Evolutionary conservation across 1,140 invertebrate species (phyloP).

Genomic region (Heliconius melpomene): DNA sequence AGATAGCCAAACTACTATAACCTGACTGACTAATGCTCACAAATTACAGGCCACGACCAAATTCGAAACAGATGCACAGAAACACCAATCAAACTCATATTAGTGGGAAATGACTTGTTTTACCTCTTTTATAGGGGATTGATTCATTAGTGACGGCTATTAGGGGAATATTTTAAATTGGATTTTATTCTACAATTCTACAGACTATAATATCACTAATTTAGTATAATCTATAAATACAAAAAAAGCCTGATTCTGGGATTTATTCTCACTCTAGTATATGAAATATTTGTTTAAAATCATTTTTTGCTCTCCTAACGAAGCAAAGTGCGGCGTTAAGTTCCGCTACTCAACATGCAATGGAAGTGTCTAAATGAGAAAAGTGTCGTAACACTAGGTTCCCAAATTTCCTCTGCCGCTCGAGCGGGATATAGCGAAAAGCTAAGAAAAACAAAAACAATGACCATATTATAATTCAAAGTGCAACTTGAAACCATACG

Average conservation of each 20-base stretch:
- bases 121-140: constrained; percentile 34
- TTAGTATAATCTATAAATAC: no score
- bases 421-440: no score
- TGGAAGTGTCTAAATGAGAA: no score
- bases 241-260: no score
- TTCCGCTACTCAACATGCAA: no score
- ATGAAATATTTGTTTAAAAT: no score
- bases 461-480: constrained; percentile 61
- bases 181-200: not conserved
- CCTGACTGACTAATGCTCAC: constrained; percentile 43
- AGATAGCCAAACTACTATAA: constrained; percentile 15
- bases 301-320: no score
- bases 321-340: no score
- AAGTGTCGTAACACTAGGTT: no score
- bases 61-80: constrained; percentile 50
- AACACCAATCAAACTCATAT: constrained; percentile 59
- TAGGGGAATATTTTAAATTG: constrained; percentile 20
- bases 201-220: no score
- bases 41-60: constrained; percentile 47
- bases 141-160: constrained; percentile 30
- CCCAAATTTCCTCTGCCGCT: no score
- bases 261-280: no score
- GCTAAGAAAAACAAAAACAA: constrained; percentile 27
- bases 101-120: constrained; percentile 39
- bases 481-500: constrained; percentile 24